Base-by-base conservation (phyloP, 1,140 invertebrate genomes). In the Epicauta chinensis region DNA sequence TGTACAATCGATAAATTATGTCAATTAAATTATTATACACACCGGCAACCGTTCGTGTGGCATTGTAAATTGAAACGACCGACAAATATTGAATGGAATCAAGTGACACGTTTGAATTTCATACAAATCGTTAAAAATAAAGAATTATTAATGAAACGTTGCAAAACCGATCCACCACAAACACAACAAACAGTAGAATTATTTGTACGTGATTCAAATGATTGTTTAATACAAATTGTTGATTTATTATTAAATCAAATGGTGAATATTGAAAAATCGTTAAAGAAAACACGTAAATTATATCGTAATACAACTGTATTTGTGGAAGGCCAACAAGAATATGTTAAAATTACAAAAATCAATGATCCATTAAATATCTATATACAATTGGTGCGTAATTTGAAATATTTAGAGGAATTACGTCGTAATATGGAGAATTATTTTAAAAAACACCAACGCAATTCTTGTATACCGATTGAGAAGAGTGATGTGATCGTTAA, bases 331-430 rank as follows among this genome's bases (percentile, higher is more conserved):
- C 52, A 62, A 51, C 41, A 51, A 9, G 55, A 55, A 44, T 42
- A 35, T 12, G 58, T 62, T 0, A 32, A 47, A 3, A 41, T 62
- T 31, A 50, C 52, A 5, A 55, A 49, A 37, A 41, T 62, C 6
- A 45, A 48, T 11, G 60, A 62, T 53, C 60, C 60, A 9, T 46
- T 55, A 39, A 46, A 60, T 37, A 53, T 62, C 16, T 58, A 53
- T 30, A 47, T 62, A 9, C 60, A 62, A 38, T 35, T 62, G 32
- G 60, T 57, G 23, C 23, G 23, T 1, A 23, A 23, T 23, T 3
- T 5, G 23, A 23, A 23, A 23, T 23, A 23, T 23, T 23, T 41
- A 6, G 39, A 41, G 11, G 38, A 13, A 47, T 47, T 34, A 16
- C 23, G 23, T 2, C 12, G 12, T 3, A 37, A 37, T 2, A 23